phyloP scores from a whole-genome alignment of 1,140 invertebrate species.

The Drosophila paulistorum region DNA sequence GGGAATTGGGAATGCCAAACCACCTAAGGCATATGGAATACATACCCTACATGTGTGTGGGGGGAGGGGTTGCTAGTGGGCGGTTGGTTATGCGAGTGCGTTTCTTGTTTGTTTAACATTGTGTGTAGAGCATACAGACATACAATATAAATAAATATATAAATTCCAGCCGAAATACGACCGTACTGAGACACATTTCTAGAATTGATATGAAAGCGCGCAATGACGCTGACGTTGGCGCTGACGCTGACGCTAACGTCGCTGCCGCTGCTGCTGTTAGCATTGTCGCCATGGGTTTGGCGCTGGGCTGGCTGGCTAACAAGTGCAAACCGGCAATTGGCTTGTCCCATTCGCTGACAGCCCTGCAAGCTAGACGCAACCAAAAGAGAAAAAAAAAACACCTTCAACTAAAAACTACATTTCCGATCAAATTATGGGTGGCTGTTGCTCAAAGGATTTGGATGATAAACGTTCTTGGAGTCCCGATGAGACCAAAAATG shows the following conservation, averaged over 20 bases:
- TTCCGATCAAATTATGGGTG: constrained; percentile 42
- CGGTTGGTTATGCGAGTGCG: background rate
- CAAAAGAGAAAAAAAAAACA: constrained; percentile 20
- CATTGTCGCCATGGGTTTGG: constrained; percentile 14
- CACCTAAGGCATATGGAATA: background rate
- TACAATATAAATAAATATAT: constrained; percentile 25
- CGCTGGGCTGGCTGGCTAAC: constrained; percentile 57
- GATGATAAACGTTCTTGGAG: constrained; percentile 78
- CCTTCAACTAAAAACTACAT: too few species aligned
- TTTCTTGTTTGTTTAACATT: constrained; percentile 9
- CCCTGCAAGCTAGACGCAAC: constrained; percentile 62
- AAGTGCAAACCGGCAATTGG: constrained; percentile 62
- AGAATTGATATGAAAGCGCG: constrained; percentile 61
- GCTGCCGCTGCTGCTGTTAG: constrained; percentile 17
- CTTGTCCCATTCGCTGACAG: constrained; percentile 59
- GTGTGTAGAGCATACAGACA: constrained; percentile 12
- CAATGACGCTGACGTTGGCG: constrained; percentile 39
- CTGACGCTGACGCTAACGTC: constrained; percentile 6
- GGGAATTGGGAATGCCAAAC: constrained; percentile 8
- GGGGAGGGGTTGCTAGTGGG: background rate
- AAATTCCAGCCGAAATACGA: constrained; percentile 32
- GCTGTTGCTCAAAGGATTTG: constrained; percentile 77
- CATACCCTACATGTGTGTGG: background rate
- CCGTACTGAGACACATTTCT: constrained; percentile 53
- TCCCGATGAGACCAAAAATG: constrained; percentile 77